Base-by-base conservation (phyloP, 2,113 vertebrate species). In the Myrmecobius fasciatus region DNA sequence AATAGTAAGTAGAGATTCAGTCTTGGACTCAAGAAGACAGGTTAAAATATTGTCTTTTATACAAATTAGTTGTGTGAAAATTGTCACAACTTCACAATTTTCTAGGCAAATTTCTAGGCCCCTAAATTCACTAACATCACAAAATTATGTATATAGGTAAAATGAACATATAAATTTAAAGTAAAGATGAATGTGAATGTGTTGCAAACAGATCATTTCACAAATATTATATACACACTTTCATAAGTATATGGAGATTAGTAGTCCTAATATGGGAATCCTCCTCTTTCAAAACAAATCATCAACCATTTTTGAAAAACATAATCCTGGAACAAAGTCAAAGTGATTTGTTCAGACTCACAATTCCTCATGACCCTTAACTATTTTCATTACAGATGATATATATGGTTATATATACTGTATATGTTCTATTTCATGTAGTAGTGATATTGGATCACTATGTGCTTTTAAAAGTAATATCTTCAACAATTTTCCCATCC, bases 401-500 rank as follows among this genome's bases (percentile, higher is more conserved):
- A 67, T 36, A 67, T 5, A 67, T 36, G 14, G 11, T 48, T 88
- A 24, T 46, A 90, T 83, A 90, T 52, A 8, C 46, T 52, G 2
- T 47, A 95, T 14, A 53, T 47, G 2, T 20, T 92, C 26, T 88
- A 28, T 67, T 95, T 89, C 5, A 51, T 47, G 83, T 89, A 53
- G 43, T 26, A 25, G 26, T 60, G 31, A 31, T 8, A 51, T 28
- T 46, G 36, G 43, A 46, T 83, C 49, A 52, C 11, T 12, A 52
- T 36, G 14, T 25, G 88, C 47, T 93, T 8, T 52, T 49, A 0
- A 0, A 92, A 48, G 83, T 47, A 91, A 83, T 47, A 10, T 51
- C 9, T 75, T 51, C 51, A 25, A 89, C 7, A 51, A 91, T 92
- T 96, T 95, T 96, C 92, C 92, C 95, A 98, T 97, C 90, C 56